Conservation (phyloP, 2,888 invertebrate genomes). For the Oscheius sp. region DNA sequence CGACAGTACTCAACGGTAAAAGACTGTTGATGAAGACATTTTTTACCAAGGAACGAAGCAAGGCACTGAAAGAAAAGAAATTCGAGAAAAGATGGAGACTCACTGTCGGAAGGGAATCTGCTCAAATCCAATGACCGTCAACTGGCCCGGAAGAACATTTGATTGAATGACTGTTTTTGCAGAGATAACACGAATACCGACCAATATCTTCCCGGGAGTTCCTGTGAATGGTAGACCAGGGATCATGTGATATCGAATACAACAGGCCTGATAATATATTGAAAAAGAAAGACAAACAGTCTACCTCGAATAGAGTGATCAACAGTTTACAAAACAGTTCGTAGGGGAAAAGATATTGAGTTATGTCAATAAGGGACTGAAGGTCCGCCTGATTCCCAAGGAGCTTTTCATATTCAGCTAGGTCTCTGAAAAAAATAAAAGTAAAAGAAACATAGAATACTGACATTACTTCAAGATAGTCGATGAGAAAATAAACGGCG, state of each 20-base stretch:
- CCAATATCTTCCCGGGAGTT: constrained; percentile 65
- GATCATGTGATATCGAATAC: constrained; percentile 40
- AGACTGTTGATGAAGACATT: constrained; percentile 64
- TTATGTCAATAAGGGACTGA: constrained; percentile 63
- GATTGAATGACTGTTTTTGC: constrained; percentile 38
- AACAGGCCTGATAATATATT: constrained; percentile 35
- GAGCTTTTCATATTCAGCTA: constrained; percentile 54
- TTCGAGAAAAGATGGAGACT: neutral
- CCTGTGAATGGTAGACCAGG: constrained; percentile 46
- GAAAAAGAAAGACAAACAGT: neutral
- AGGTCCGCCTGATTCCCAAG: constrained; percentile 60
- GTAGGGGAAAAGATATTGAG: constrained; percentile 67
- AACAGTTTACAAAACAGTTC: constrained; percentile 61
- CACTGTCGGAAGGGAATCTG: constrained; percentile 26
- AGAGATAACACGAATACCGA: constrained; percentile 62
- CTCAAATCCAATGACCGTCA: constrained; percentile 31
- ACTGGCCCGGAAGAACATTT: constrained; percentile 30
- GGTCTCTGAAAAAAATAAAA: constrained; percentile 59
- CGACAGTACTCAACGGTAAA: constrained; percentile 63
- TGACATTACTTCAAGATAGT: constrained; percentile 56
- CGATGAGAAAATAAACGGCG: constrained; percentile 53
- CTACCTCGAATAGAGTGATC: constrained; percentile 58
- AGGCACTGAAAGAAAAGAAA: constrained; percentile 49
- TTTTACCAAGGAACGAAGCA: constrained; percentile 64
- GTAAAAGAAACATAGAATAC: constrained; percentile 22